Evolutionary conservation across 2,797 vertebrate genomes (phyloP).

Genomic region (Holocentrus rufus): DNA sequence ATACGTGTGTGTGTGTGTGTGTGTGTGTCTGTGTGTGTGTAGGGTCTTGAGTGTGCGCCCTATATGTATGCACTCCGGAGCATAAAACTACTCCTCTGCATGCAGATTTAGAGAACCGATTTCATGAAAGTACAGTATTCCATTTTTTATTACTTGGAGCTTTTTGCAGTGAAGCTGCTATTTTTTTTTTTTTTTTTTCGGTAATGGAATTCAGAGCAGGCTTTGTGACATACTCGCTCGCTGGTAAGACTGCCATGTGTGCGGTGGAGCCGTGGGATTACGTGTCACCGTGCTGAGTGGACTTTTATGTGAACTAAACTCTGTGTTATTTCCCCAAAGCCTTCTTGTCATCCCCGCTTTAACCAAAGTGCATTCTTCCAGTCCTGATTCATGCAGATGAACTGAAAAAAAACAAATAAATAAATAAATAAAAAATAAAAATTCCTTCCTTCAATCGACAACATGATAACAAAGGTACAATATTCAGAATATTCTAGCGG

Average conservation of each 20-base stretch:
- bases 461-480: conserved; percentile 14
- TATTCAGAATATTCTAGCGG: conserved; percentile 25
- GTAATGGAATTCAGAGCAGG: conserved; percentile 27
- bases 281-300: conserved; percentile 58
- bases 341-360: conserved; percentile 38
- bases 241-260: conserved; percentile 31
- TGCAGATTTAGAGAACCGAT: conserved; percentile 60
- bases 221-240: conserved; percentile 27
- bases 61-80: conserved; percentile 34
- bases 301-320: conserved; percentile 55
- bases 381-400: conserved; percentile 71
- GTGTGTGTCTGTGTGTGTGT: conserved; percentile 17
- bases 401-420: conserved; percentile 26
- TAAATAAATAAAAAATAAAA: background rate
- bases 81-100: conserved; percentile 68
- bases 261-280: conserved; percentile 44
- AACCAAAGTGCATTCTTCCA: conserved; percentile 54
- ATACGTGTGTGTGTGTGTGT: background rate
- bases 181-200: too few relatives aligned
- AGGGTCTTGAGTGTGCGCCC: conserved; percentile 1
- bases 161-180: conserved; percentile 38
- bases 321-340: conserved; percentile 44
- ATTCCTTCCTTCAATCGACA: conserved; percentile 13
- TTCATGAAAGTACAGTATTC: conserved; percentile 46
- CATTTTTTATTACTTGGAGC: conserved; percentile 53